phyloP scores from a whole-genome alignment of 37 sponge, comb jelly and placozoan genomes.

The Halisarca cf. caerulea region DNA sequence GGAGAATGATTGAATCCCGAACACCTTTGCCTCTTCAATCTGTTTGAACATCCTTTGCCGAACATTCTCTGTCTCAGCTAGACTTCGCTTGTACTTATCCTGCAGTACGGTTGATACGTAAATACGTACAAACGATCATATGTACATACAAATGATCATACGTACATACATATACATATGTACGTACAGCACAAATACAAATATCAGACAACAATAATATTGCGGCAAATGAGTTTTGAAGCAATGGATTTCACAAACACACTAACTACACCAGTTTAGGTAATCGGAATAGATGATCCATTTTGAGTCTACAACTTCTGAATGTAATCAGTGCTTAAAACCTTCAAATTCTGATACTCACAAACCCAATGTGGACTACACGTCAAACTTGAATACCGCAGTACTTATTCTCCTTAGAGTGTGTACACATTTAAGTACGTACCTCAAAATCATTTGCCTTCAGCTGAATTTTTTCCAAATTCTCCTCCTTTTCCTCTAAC shows the following conservation, averaged over 20 bases:
- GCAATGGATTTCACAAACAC: no score
- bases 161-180: neutral
- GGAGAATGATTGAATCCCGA: constrained; percentile 91
- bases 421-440: neutral
- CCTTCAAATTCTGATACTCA: no score
- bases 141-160: neutral
- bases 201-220: no score
- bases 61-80: constrained; percentile 95
- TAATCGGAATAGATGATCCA: no score
- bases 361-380: no score
- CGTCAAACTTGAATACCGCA: no score
- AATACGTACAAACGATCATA: neutral
- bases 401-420: no score
- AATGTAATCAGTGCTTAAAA: no score
- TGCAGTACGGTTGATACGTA: constrained; percentile 11
- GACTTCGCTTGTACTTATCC: constrained; percentile 86
- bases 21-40: constrained; percentile 82
- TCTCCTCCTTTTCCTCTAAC: constrained; percentile 26
- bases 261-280: no score
- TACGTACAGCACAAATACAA: no score
- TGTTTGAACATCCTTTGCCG: constrained; percentile 69
- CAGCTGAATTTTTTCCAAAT: constrained; percentile 11
- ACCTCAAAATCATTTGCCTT: constrained; percentile 42
- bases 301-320: no score
- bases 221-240: no score